Evolutionary conservation across 2,113 vertebrate genomes (phyloP).

Genomic region (Anolis carolinensis): DNA sequence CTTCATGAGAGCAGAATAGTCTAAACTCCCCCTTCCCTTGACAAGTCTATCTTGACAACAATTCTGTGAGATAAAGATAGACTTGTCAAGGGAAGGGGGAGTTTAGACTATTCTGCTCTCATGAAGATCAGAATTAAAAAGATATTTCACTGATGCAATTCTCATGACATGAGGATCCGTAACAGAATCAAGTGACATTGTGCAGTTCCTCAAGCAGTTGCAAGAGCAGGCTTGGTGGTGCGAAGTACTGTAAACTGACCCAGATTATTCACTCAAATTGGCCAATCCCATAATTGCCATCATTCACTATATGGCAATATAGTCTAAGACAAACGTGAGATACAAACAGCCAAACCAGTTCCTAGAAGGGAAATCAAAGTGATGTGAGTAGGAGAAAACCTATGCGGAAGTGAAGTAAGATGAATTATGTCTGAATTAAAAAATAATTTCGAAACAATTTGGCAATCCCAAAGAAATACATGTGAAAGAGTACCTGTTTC

Average conservation of each 20-base stretch:
- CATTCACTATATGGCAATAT: background rate
- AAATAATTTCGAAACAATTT: background rate
- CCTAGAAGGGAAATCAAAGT: background rate
- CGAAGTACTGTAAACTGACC: background rate
- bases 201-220: background rate
- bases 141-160: background rate
- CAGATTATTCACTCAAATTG: background rate
- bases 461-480: background rate
- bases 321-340: background rate
- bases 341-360: background rate
- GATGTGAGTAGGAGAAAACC: background rate
- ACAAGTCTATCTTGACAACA: too few species aligned
- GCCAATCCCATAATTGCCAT: background rate
- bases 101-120: too few species aligned
- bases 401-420: background rate
- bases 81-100: too few species aligned
- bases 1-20: too few species aligned
- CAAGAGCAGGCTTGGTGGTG: background rate
- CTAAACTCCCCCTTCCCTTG: too few species aligned
- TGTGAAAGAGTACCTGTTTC: too few species aligned
- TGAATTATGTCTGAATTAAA: background rate
- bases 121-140: too few species aligned
- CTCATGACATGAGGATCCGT: background rate
- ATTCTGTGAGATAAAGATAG: too few species aligned
- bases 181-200: background rate